These are phyloP conservation scores for Sabatieria punctata DNA, from an alignment of 2,888 invertebrate genomes.

Conservation along the genomic window DNA sequence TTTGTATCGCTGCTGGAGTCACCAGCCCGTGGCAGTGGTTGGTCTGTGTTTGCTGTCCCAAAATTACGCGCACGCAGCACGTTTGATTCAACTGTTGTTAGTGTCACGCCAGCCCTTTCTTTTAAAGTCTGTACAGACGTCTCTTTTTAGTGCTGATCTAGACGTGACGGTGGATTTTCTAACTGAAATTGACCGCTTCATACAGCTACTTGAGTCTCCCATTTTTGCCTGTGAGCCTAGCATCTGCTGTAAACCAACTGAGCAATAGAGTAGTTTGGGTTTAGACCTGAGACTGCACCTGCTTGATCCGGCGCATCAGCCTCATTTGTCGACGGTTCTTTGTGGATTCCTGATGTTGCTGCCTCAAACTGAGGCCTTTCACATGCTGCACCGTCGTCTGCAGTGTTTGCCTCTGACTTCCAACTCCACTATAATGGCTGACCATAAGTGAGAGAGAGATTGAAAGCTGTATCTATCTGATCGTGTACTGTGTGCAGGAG, in stretches of 20 bases:
- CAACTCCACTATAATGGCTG: background rate
- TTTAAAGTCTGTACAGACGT: too few relatives aligned
- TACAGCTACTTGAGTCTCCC: constrained; percentile 93
- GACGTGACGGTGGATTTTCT: constrained; percentile 92
- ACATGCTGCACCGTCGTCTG: constrained; percentile 58
- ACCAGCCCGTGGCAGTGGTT: constrained; percentile 86
- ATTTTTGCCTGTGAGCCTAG: constrained; percentile 97
- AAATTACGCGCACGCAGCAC: constrained; percentile 78
- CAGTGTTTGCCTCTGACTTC: constrained; percentile 49
- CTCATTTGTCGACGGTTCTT: constrained; percentile 65
- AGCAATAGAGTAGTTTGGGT: too few relatives aligned
- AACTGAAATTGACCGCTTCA: constrained; percentile 86
- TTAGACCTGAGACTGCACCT: constrained; percentile 78
- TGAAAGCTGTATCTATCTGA: too few relatives aligned
- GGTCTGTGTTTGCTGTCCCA: constrained; percentile 84
- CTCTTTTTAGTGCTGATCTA: constrained; percentile 55
- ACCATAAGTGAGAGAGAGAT: too few relatives aligned
- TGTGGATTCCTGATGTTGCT: constrained; percentile 91
- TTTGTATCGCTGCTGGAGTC: constrained; percentile 85
- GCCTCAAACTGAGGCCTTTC: constrained; percentile 92
- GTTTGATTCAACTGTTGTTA: constrained; percentile 73
- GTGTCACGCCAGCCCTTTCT: background rate
- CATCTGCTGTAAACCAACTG: too few relatives aligned
- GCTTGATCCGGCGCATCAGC: constrained; percentile 54
- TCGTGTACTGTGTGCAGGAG: too few relatives aligned